Base-by-base conservation (phyloP, 2,797 vertebrate species). In the Pelodytes ibericus region DNA sequence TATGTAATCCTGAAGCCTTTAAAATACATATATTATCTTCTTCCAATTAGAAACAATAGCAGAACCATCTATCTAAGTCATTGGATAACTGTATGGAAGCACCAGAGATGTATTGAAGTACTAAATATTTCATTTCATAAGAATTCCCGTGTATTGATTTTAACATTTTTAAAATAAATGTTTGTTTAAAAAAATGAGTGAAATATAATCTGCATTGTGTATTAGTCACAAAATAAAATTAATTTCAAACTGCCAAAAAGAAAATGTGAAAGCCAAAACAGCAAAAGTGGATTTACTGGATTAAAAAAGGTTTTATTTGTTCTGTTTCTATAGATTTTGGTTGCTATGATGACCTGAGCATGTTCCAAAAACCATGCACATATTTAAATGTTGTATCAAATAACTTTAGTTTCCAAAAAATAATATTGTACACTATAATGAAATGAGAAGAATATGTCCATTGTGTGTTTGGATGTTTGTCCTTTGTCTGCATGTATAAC, bases 241-340 rank as follows among this genome's bases (percentile, higher is more conserved):
- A 57, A 41, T 27, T 16, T 4, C 5, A 56, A 60, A 10, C 66
- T 57, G 58, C 66, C 74, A 70, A 57, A 71, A 61, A 49, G 22
- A 71, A 41, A 56, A 63, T 39, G 58, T 63, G 16, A 76, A 76
- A 57, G 66, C 66, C 65, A 75, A 75, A 61, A 60, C 64, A 69
- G 44, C 59, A 76, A 76, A 76, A 61, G 56, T 59, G 66, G 66
- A 63, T 76, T 76, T 76, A 8, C 66, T 70, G 66, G 29, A 70
- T 57, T 56, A 70, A 75, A 76, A n/a, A 61, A 65, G 9, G 20
- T 56, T 64, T 58, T 77, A 71, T 71, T 77, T 77, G 39, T 71
- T 41, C 60, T 47, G 60, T 77, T 71, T 77, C 68, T 71, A 71
- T 77, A 77, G 47, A 64, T 71, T 71, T 71, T 3, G 33, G 75